Percentiles rank a stretch among this genome's conserved stretches.
These are phyloP conservation scores for Oenanthe oenanthe DNA, from an alignment of 2,113 vertebrate species.

Conservation along the genomic window DNA sequence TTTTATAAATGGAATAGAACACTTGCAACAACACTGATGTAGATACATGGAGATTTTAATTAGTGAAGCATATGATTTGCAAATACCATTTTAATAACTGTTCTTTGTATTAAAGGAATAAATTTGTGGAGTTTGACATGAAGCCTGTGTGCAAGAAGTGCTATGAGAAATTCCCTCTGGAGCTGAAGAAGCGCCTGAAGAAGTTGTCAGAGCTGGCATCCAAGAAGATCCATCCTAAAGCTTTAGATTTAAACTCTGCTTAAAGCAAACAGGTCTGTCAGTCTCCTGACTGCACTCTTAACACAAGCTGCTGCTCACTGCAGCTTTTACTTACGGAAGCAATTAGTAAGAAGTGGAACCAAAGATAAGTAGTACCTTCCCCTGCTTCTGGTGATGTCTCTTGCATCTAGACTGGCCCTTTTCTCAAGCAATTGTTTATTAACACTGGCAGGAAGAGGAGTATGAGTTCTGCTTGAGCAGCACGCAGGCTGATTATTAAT, in stretches of 20 bases:
- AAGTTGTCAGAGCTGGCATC: constrained; percentile 84
- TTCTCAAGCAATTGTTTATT: not conserved
- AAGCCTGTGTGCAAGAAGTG: constrained; percentile 97
- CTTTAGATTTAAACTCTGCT: constrained; percentile 71
- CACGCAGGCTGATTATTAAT: not conserved
- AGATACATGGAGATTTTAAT: not conserved
- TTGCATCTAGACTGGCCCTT: not conserved
- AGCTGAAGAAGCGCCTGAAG: constrained; percentile 96
- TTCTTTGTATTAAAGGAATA: constrained; percentile 83
- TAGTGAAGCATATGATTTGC: not conserved
- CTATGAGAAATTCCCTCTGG: constrained; percentile 94
- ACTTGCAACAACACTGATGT: not conserved
- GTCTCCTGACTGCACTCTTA: not conserved
- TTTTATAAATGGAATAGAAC: not conserved
- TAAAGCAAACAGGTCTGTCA: constrained; percentile 10
- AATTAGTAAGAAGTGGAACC: not conserved
- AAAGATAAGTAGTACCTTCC: constrained; percentile 23
- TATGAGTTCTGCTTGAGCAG: not conserved
- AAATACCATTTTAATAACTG: not conserved
- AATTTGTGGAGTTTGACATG: constrained; percentile 99
- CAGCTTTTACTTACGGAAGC: constrained; percentile 7
- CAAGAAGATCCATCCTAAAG: constrained; percentile 73
- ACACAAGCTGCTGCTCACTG: not conserved
- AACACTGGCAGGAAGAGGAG: not conserved
- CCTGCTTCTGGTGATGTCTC: not conserved